Evolutionary conservation across 2,888 invertebrate genomes (phyloP), one percentile per base, ranked within the genome.

Genomic region (Leucozona laternaria): DNA sequence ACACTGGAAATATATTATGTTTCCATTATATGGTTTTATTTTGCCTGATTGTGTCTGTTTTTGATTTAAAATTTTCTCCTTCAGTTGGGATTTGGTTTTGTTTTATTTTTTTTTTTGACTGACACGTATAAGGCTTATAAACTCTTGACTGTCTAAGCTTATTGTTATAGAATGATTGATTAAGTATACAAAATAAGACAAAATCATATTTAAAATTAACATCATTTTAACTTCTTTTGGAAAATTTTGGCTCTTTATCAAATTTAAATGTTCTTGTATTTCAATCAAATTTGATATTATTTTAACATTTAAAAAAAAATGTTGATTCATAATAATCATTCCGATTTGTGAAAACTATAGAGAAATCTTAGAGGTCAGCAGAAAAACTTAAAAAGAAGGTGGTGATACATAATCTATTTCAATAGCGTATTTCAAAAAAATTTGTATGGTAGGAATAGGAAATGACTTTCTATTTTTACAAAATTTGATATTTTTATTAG

Each of bases 1-100:
- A 28, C 28, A 28, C 6, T 28, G 28, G 6, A 28, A 28, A 28
- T 28, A 28, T 28, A 34, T n/a, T n/a, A n/a, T n/a, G n/a, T n/a
- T n/a, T 17, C 28, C n/a, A 13, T 43, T 43, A 17, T 62, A 17
- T 15, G 31, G 31, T 50, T 37, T 37, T 68, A 11, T n/a, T 68
- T 68, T 53, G 1, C 20, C n/a, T 68, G 34, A 53, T 37, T 68
- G 37, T 53, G 68, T 53, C 68, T 53, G 50, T 37, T 20, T 25
- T 53, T 53, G 68, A 37, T 68, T 68, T 37, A 37, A 53, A 37
- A 40, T 53, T 25, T 53, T 68, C 10, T 10, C 11, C 37, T 25
- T 68, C 8, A 53, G 6, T 50, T 10, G 50, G 7, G 50, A 17
- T 7, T 6, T 34, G 5, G 20, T 2, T 34, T 45, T 20, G 7